phyloP scores from a whole-genome alignment of 1,140 invertebrate genomes.

The Pinna nobilis region DNA sequence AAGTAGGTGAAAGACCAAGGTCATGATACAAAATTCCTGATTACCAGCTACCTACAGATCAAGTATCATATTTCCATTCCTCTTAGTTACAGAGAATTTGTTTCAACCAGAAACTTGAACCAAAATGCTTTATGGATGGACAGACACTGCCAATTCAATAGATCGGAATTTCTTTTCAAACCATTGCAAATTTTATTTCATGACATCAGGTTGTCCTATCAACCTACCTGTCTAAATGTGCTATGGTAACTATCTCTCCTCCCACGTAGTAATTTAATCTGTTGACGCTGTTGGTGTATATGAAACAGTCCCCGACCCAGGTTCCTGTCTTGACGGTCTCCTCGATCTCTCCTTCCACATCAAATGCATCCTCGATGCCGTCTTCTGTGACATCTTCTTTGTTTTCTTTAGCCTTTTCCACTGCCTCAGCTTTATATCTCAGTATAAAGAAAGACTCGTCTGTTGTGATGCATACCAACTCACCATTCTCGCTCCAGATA shows the following conservation, averaged over 20 bases:
- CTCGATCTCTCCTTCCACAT: constrained; percentile 92
- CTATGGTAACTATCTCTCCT: constrained; percentile 98
- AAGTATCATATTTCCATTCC: no score
- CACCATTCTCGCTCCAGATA: constrained; percentile 98
- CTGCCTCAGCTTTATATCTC: constrained; percentile 86
- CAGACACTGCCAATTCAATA: no score
- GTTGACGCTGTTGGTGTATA: constrained; percentile 98
- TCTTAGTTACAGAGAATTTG: no score
- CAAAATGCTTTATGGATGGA: no score
- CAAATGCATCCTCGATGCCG: constrained; percentile 97
- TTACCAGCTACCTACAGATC: no score
- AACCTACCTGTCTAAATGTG: constrained; percentile 90
- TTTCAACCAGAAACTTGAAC: no score
- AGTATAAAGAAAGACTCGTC: constrained; percentile 98
- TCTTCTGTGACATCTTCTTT: constrained; percentile 90
- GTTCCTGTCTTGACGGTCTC: constrained; percentile 97
- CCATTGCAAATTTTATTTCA: not conserved
- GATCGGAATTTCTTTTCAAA: no score
- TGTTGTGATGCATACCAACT: constrained; percentile 94
- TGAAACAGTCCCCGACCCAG: constrained; percentile 99
- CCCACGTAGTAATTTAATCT: constrained; percentile 99
- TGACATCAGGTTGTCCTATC: not conserved
- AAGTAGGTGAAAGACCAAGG: no score
- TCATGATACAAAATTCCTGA: no score
- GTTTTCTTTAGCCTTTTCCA: constrained; percentile 84